Evolutionary conservation across 2,113 vertebrate species (phyloP), one percentile per base, ranked within the genome.

Genomic region (Plestiodon gilberti): DNA sequence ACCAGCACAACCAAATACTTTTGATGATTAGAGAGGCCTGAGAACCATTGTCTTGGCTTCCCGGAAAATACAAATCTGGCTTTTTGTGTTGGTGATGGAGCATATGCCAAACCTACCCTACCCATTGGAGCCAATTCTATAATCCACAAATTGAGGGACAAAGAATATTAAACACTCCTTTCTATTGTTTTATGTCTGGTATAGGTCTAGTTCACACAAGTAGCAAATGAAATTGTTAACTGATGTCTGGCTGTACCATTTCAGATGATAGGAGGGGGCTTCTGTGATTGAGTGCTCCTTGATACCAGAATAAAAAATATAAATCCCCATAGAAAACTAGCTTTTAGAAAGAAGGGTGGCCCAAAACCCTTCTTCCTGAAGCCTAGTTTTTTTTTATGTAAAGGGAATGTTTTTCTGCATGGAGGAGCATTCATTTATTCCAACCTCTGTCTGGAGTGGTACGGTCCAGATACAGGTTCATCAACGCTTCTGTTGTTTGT

Each of bases 71-170:
- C 35, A 18, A 14, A 43, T 6, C 15, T 74, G 81, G 40, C 43
- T 30, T 87, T 88, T 77, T 80, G 59, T 77, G 71, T 90, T 65
- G 18, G 0, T 82, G 69, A 92, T 88, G 92, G 64, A 86, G 89
- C 79, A 78, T 86, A 77, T 38, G 0, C 69, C 87, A 77, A 77
- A 57, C 81, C 78, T 89, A 48, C 4, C 81, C 78, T 89, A 48
- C 4, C 8, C 43, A 48, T 48, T 48, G 23, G 25, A 43, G 17
- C 9, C 35, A 61, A 1, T n/a, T 10, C 70, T 38, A 3, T 43
- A n/a, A 17, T 43, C 70, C 55, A 30, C 25, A 15, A 35, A 10
- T 23, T 0, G 28, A 55, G 28, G 20, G 20, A 20, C 20, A 59
- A 11, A 40, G 23, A 59, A 73, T 59, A 30, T 20, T 43, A 43